These are phyloP conservation scores for Sphecodes monilicornis DNA, from an alignment of 2,888 invertebrate species.

Conservation along the genomic window DNA sequence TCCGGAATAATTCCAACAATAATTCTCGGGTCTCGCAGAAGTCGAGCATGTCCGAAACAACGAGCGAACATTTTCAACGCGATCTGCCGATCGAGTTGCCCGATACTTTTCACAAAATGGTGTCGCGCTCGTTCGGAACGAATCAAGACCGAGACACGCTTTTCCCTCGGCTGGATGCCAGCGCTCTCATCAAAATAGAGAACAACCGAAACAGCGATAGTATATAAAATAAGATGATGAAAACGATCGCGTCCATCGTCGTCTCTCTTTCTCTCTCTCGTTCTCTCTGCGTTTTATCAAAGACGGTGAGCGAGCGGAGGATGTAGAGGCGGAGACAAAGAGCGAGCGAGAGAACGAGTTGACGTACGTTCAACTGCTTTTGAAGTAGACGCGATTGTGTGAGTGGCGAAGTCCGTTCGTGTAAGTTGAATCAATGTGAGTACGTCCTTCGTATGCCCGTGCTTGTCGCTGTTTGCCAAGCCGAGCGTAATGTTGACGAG, in stretches of 20 bases:
- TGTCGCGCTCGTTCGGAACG: background rate
- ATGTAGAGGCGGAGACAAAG: background rate
- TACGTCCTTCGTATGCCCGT: slow-evolving; percentile 69
- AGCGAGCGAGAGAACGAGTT: slow-evolving; percentile 12
- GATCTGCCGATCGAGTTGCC: background rate
- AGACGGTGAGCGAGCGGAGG: background rate
- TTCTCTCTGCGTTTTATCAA: background rate
- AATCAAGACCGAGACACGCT: background rate
- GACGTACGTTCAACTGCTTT: slow-evolving; percentile 56
- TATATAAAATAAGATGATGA: slow-evolving; percentile 29
- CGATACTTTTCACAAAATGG: slow-evolving; percentile 6
- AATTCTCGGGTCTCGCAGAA: background rate
- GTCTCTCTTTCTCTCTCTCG: background rate
- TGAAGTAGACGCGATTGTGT: slow-evolving; percentile 30
- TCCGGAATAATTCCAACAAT: background rate
- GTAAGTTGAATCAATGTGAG: slow-evolving; percentile 31
- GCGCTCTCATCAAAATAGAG: slow-evolving; percentile 32
- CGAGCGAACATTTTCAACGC: background rate
- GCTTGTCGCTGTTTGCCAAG: slow-evolving; percentile 73
- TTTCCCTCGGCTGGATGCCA: background rate
- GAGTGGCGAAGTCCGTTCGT: slow-evolving; percentile 12
- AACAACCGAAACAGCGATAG: slow-evolving; percentile 22
- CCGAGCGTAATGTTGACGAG: slow-evolving; percentile 65
- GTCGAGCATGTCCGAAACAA: background rate
- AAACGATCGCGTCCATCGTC: slow-evolving; percentile 35